Conservation (phyloP, 2,888 invertebrate species). For the Plagiodera versicolora region DNA sequence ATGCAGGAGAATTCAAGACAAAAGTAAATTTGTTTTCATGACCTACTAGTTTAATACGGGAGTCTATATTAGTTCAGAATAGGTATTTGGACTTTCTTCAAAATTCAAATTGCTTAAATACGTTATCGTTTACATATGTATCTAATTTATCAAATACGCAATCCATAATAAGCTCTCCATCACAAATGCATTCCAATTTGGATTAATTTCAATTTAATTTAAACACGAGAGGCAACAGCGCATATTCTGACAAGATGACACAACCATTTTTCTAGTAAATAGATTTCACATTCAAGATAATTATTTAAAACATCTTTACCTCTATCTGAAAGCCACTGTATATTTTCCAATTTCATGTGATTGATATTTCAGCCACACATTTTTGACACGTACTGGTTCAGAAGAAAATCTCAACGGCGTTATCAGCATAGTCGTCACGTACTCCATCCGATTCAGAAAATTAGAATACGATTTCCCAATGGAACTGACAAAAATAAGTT, state of each 20-base stretch:
- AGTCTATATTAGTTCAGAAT: background rate
- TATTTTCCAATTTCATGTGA: background rate
- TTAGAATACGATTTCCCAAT: constrained; percentile 6
- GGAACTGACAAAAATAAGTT: constrained; percentile 4
- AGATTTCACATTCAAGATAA: too few relatives aligned
- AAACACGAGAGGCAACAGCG: too few relatives aligned
- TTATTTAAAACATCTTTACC: too few relatives aligned
- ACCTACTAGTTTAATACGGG: background rate
- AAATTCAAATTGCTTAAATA: too few relatives aligned
- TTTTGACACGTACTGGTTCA: constrained; percentile 7
- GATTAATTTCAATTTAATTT: too few relatives aligned
- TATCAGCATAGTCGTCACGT: background rate
- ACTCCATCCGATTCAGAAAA: constrained; percentile 1
- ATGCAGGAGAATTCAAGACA: constrained; percentile 70
- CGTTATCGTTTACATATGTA: too few relatives aligned
- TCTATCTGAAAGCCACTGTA: too few relatives aligned
- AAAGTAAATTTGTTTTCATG: constrained; percentile 60
- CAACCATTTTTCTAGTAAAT: too few relatives aligned
- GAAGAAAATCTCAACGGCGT: background rate
- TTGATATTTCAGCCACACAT: background rate
- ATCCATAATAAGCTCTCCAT: too few relatives aligned
- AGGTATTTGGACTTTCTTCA: background rate
- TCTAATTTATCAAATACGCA: too few relatives aligned
- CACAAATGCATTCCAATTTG: too few relatives aligned
- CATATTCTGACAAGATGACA: too few relatives aligned